Percentiles rank a stretch among this genome's conserved stretches.
Conservation (phyloP, 2,888 invertebrate species). For the Habroteleia sp. region DNA sequence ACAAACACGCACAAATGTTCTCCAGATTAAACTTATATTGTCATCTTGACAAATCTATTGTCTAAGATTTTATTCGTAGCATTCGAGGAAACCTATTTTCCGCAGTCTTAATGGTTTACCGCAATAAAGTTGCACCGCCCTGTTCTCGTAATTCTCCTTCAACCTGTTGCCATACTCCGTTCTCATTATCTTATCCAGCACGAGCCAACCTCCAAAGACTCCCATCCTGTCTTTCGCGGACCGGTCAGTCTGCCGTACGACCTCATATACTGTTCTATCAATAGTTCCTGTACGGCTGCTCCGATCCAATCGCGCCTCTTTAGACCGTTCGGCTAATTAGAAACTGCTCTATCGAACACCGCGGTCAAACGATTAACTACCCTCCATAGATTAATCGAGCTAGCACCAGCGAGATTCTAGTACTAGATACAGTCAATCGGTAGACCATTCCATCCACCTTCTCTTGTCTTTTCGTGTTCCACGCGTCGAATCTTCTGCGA, state of each 20-base stretch:
- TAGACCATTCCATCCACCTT: slow-evolving; percentile 26
- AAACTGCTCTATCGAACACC: slow-evolving; percentile 72
- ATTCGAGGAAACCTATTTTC: too few species aligned
- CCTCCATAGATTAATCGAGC: slow-evolving; percentile 71
- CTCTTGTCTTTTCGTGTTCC: slow-evolving; percentile 42
- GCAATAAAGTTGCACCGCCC: slow-evolving; percentile 67
- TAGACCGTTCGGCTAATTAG: slow-evolving; percentile 75
- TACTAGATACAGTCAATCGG: slow-evolving; percentile 53
- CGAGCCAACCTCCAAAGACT: slow-evolving; percentile 49
- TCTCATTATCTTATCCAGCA: slow-evolving; percentile 59
- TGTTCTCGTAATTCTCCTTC: slow-evolving; percentile 64
- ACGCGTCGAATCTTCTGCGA: slow-evolving; percentile 5
- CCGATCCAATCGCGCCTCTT: slow-evolving; percentile 72
- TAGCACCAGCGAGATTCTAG: slow-evolving; percentile 45
- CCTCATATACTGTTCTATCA: slow-evolving; percentile 43
- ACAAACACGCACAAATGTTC: too few species aligned
- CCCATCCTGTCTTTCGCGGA: slow-evolving; percentile 41
- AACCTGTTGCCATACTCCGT: slow-evolving; percentile 55
- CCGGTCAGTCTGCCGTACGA: slow-evolving; percentile 61
- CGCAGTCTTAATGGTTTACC: slow-evolving; percentile 1
- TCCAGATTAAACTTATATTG: too few species aligned
- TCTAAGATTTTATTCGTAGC: too few species aligned
- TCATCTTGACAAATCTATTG: too few species aligned
- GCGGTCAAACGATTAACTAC: slow-evolving; percentile 73
- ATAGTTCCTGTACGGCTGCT: slow-evolving; percentile 36